Evolutionary conservation across 1,140 invertebrate species (phyloP).

Genomic region (Bombus vancouverensis): DNA sequence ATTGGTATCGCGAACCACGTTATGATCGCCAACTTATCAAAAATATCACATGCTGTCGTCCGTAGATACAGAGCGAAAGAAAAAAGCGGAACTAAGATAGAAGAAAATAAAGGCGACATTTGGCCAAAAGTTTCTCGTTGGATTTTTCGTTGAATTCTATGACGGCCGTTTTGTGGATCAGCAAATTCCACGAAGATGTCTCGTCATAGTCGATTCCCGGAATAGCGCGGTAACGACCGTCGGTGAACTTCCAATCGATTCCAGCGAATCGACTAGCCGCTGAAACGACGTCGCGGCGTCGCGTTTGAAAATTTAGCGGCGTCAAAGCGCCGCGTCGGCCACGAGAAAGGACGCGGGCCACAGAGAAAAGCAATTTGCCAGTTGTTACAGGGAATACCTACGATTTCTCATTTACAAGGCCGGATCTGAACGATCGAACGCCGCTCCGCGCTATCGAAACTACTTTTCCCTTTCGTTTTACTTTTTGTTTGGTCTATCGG

Average conservation of each 20-base stretch:
- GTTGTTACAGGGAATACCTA: slow-evolving; percentile 47
- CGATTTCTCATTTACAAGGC: slow-evolving; percentile 6
- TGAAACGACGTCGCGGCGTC: slow-evolving; percentile 5
- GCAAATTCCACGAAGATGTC: not conserved
- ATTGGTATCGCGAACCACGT: not conserved
- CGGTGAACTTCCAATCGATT: slow-evolving; percentile 73
- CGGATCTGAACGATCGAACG: not conserved
- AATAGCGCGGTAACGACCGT: slow-evolving; percentile 39
- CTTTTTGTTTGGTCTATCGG: not conserved
- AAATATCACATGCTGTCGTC: not conserved
- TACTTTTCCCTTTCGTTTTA: not conserved
- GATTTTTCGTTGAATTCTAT: not conserved
- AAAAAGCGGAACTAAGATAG: no score
- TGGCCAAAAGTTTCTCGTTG: not conserved
- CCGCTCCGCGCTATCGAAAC: not conserved
- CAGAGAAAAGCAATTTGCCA: slow-evolving; percentile 57
- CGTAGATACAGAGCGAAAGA: not conserved
- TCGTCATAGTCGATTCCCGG: slow-evolving; percentile 34
- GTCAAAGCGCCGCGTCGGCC: slow-evolving; percentile 47
- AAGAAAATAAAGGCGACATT: not conserved
- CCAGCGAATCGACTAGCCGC: slow-evolving; percentile 67
- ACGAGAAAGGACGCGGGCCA: slow-evolving; percentile 42
- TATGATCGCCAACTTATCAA: no score
- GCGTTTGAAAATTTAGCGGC: slow-evolving; percentile 47
- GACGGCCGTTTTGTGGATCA: not conserved